A percentile compares a stretch with the other conserved stretches of the same genome.
Evolutionary conservation across 2,797 vertebrate genomes (phyloP).

Genomic region (Enteromius paludinosus): DNA sequence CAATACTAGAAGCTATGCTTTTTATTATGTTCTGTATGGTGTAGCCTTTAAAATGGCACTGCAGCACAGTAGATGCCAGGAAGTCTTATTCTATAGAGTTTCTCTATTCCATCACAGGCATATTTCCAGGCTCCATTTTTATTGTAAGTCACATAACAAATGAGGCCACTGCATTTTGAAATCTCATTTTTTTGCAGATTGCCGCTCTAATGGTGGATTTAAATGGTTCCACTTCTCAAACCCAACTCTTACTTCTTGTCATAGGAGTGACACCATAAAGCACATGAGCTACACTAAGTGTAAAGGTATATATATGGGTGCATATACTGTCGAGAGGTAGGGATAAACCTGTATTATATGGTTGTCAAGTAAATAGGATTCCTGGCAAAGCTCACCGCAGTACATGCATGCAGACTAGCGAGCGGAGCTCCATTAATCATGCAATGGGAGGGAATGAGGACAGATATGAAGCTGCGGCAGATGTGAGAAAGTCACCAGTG

Average conservation of each 20-base stretch:
- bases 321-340: background rate
- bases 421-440: conserved; percentile 39
- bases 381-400: background rate
- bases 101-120: background rate
- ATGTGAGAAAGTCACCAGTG: background rate
- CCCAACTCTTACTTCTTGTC: background rate
- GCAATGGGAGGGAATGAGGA: conserved; percentile 22
- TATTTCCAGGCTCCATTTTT: background rate
- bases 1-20: background rate
- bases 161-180: conserved; percentile 14
- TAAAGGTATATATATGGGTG: conserved; percentile 1
- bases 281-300: background rate
- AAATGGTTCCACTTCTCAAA: conserved; percentile 14
- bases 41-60: background rate
- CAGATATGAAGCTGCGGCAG: conserved; percentile 33
- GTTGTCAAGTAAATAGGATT: conserved; percentile 17
- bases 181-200: conserved; percentile 8
- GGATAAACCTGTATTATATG: conserved; percentile 27
- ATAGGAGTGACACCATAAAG: background rate
- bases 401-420: background rate
- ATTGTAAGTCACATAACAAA: conserved; percentile 19
- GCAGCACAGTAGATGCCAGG: too few species aligned
- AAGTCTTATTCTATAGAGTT: background rate
- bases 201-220: conserved; percentile 2
- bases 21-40: background rate